These are phyloP conservation scores for Resseliella maxima DNA, from an alignment of 2,888 invertebrate species.

Conservation along the genomic window DNA sequence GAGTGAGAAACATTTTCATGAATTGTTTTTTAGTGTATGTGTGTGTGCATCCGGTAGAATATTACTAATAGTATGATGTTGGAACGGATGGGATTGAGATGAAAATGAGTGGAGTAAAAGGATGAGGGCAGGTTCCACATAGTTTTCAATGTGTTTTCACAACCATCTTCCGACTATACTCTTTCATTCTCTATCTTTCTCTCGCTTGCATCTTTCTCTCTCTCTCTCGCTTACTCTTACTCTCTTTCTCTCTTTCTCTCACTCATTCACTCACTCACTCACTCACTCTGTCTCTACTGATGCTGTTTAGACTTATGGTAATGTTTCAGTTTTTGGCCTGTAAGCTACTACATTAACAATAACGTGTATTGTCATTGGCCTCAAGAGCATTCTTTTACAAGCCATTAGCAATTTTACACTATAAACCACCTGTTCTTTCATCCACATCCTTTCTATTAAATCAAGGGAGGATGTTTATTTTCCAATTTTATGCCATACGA, in stretches of 20 bases:
- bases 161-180: not conserved
- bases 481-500: slow-evolving; percentile 23
- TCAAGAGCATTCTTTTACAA: slow-evolving; percentile 53
- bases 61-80: no score
- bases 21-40: not conserved
- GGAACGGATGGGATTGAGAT: no score
- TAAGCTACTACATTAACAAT: slow-evolving; percentile 29
- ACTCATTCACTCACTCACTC: not conserved
- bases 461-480: slow-evolving; percentile 18
- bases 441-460: slow-evolving; percentile 33
- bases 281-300: not conserved
- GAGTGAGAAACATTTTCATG: slow-evolving; percentile 35
- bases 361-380: slow-evolving; percentile 38
- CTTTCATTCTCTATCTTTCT: not conserved
- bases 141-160: not conserved
- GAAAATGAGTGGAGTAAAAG: not conserved
- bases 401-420: slow-evolving; percentile 56
- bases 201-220: not conserved
- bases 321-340: not conserved
- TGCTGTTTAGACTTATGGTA: slow-evolving; percentile 22
- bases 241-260: not conserved
- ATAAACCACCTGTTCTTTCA: slow-evolving; percentile 57
- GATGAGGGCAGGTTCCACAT: no score
- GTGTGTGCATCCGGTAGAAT: not conserved
- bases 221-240: not conserved